Evolutionary conservation across 92 coral and sea anemone genomes (phyloP), one percentile per base, ranked within the genome.

Genomic region (Epizoanthus ramosus): DNA sequence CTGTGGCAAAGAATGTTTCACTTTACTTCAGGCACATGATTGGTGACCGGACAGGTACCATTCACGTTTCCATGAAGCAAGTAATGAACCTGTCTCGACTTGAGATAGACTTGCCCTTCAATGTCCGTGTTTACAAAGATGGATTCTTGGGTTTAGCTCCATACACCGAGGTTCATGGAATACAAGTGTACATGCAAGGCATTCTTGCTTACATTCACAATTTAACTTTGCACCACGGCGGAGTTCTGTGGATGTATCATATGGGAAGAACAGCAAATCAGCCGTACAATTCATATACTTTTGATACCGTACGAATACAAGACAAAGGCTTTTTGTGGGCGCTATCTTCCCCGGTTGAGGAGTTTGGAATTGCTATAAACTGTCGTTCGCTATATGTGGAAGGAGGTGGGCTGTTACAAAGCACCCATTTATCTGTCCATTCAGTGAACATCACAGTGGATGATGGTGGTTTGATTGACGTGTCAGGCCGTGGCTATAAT

Each of bases 61-160:
- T 91, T 10, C 94, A 91, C 45, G 70, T 91, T 50, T 83, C 91
- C n/a, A 85, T 74, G 25, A 91, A 91, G 31, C 94, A 91, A 71
- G 91, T 88, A 54, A 85, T 91, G 89, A 86, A 91, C 45, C 85
- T 91, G 16, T 83, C 60, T 64, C 74, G 94, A 67, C 84, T 85
- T 19, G 89, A 88, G 74, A 88, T 91, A 17, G 94, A 91, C 80
- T 70, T 91, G 6, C 94, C 94, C 8, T 91, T 91, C 57, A 81
- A 87, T 85, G 94, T 88, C 39, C 89, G 86, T 39, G 88, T 91
- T 35, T 91, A 91, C 72, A 81, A 64, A 13, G 91, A 80, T 33
- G 94, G 94, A 54, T 91, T 73, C 76, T 73, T 91, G 18, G 94
- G 94, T 1, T 88, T 91, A 68, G 94, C 94, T 7, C 86, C 89